Base-by-base conservation (phyloP, 1,140 invertebrate genomes). In the Hyphantria cunea region DNA sequence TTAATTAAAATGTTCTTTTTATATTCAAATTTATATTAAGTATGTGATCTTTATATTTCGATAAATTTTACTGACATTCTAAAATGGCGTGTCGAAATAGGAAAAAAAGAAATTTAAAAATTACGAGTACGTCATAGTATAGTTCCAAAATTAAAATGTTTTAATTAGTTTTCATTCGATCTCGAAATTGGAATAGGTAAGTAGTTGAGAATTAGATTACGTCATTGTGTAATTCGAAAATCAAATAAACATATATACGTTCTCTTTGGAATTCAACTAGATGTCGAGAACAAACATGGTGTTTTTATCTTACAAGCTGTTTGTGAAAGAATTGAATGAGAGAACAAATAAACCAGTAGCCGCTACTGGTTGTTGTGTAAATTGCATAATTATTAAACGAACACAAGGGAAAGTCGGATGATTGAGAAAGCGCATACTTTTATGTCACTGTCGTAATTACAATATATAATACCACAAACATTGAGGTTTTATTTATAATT, bases 331-430 rank as follows among this genome's bases (percentile, higher is more conserved):
- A 1, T n/a, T 44, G 41, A 44, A 44, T 44, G 12, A 44, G 12
- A 25, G 54, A 47, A 15, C 64, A 68, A 72, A 68, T 55, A 68
- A 59, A 66, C 62, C 62, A 70, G 68, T 67, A 73, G 71, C 65
- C 45, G 50, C 54, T 58, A 49, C 54, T 47, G 48, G 45, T 32
- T 42, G 12, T 53, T 66, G 54, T 70, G 68, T 64, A 59, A 56
- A 64, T 58, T 47, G 48, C 37, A 64, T 64, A 68, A 64, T 64
- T 64, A 68, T 55, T 45, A 52, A 56, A 59, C 62, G 44, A 37
- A 58, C 55, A 44, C 37, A 39, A 59, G 60, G 45, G 64, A 66
- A 70, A 70, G 68, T 66, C 60, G 55, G 55, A 41, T 59, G 64
- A 67, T 67, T 64, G 55, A 52, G 56, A 66, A 61, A 64, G 62